Conservation (phyloP, 2,113 vertebrate species). For the Romanogobio albipinnatus region DNA sequence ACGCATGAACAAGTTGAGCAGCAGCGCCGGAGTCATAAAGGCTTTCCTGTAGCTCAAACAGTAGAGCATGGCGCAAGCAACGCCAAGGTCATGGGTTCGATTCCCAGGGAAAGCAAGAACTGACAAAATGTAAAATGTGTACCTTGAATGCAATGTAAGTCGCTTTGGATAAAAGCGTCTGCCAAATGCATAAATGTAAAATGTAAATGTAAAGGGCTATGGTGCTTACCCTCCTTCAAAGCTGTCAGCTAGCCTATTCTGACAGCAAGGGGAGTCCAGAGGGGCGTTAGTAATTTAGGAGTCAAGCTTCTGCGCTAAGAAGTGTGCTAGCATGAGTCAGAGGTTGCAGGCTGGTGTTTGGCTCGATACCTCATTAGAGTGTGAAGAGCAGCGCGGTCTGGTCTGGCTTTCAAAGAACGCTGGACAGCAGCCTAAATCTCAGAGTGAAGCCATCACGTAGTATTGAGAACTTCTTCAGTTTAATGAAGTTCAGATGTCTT, state of each 20-base stretch:
- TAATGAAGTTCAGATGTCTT: constrained; percentile 12
- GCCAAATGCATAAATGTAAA: too few species aligned
- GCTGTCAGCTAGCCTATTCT: constrained; percentile 19
- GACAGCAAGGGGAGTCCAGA: not conserved
- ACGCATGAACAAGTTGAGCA: not conserved
- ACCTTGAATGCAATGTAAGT: too few species aligned
- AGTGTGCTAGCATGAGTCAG: not conserved
- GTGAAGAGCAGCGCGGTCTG: not conserved
- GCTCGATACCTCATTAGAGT: constrained; percentile 13
- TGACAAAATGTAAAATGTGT: too few species aligned
- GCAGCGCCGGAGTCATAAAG: constrained; percentile 25
- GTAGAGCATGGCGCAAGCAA: too few species aligned
- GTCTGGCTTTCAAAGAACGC: not conserved
- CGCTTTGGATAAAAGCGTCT: too few species aligned
- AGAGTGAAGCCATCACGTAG: not conserved
- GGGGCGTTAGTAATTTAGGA: constrained; percentile 20
- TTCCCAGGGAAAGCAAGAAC: too few species aligned
- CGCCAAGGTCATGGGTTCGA: too few species aligned
- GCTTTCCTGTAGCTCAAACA: too few species aligned
- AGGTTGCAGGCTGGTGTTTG: constrained; percentile 33
- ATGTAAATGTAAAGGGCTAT: too few species aligned
- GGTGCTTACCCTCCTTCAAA: not conserved
- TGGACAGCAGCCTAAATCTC: constrained; percentile 10
- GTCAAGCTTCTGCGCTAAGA: not conserved
- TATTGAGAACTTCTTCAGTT: not conserved